Evolutionary conservation across 2,113 vertebrate genomes (phyloP), one percentile per base, ranked within the genome.

Genomic region (Oryzias woworae): DNA sequence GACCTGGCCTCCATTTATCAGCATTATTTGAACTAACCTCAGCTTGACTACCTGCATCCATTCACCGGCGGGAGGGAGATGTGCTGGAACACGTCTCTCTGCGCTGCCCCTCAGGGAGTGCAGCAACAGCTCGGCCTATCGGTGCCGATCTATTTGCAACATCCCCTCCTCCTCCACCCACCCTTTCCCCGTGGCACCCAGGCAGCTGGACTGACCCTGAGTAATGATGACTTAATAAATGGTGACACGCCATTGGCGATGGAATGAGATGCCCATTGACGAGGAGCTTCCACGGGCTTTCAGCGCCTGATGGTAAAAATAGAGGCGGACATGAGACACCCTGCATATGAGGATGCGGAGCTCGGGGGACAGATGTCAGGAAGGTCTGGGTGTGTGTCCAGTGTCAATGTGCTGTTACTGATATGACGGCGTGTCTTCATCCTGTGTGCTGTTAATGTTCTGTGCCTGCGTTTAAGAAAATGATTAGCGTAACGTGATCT

Each of bases 221-320:
- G 87, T 89, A 85, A 91, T 87, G 89, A 93, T 80, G 83, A 82
- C 88, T 91, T 92, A 90, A 91, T 92, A 87, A 90, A 88, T 84
- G 82, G 85, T 77, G 87, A 92, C 83, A 83, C 66, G 57, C 78
- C 36, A 77, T 59, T 84, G 87, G 71, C 71, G 62, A 53, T 66
- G 66, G 87, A 89, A 85, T 69, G 82, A 87, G 86, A 81, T 62
- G 77, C 73, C 69, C 84, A 90, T 82, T 90, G 91, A 92, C 87
- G 87, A 78, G 77, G 62, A 79, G 83, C 84, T 87, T 87, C 83
- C 79, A 81, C 82, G 80, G 82, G 82, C 86, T 91, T 89, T 91
- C 87, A 90, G 87, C 86, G 67, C 86, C 75, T 73, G 78, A 17
- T 14, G 78, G 85, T 88, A 91, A 90, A 91, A 89, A 91, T 90